Evolutionary conservation across 2,113 vertebrate genomes (phyloP), one percentile per base, ranked within the genome.

Genomic region (Stegastes partitus): DNA sequence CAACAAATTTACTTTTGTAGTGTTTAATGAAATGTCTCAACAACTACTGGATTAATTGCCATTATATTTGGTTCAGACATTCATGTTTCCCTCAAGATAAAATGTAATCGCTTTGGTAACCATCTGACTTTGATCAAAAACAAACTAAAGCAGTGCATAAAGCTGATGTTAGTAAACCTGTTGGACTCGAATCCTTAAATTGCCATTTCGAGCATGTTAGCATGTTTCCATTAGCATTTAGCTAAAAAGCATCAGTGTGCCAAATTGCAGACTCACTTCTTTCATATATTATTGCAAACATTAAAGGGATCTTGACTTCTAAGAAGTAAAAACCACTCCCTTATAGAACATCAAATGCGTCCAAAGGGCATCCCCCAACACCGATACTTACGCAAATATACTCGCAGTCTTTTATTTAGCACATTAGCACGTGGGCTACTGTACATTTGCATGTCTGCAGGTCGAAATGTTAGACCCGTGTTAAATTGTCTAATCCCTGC

Each of bases 401-500:
- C 77, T 18, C 58, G 6, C 18, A 31, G 8, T 58, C 21, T 53
- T 82, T 79, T 9, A 57, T 73, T 68, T 37, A 63, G 51, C 56
- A 50, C 53, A 71, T 68, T 39, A 65, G 39, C 66, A 57, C 23
- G 54, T 42, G 15, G 4, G 28, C 31, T 1, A 34, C 31, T 34
- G 31, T 34, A 50, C 28, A 4, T 76, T 31, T 63, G 26, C 21
- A 22, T 59, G 22, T 63, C 49, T 55, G 28, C 61, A 55, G 66
- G 73, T 69, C 57, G 49, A 50, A 51, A 39, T 59, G 34, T 65
- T 65, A 34, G 25, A 45, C 51, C 26, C 18, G 15, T 57, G 57
- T 51, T 63, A 58, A 66, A 66, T 54, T 65, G 74, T 54, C 39
- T 85, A 34, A 77, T 71, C 80, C 19, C 59, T 51, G 62, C 44